Evolutionary conservation across 2,888 invertebrate species (phyloP).

Genomic region (Bellardia bayeri): DNA sequence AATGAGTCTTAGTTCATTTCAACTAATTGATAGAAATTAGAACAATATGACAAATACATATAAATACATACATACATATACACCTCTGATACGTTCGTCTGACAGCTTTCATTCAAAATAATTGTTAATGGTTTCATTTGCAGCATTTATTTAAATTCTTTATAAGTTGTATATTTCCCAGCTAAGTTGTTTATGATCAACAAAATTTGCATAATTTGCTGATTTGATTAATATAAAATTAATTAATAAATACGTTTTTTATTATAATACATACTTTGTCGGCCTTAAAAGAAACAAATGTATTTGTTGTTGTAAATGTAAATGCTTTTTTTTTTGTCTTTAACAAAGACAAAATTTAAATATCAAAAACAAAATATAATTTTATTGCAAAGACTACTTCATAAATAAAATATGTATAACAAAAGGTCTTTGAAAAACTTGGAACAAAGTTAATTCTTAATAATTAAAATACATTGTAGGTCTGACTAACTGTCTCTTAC

Average conservation of each 20-base stretch:
- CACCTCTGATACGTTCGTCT: neutral
- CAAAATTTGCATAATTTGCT: slow-evolving; percentile 66
- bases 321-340: neutral
- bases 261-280: neutral
- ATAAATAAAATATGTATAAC: slow-evolving; percentile 11
- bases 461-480: neutral
- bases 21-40: no score
- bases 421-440: neutral
- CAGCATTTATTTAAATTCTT: neutral
- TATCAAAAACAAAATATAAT: slow-evolving; percentile 14
- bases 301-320: neutral
- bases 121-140: slow-evolving; percentile 3
- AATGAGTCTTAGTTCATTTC: no score
- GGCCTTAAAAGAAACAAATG: slow-evolving; percentile 3
- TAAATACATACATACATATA: no score
- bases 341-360: slow-evolving; percentile 33
- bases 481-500: neutral
- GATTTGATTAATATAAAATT: slow-evolving; percentile 62
- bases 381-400: slow-evolving; percentile 48
- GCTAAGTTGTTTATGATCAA: slow-evolving; percentile 33
- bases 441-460: slow-evolving; percentile 6
- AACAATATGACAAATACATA: no score
- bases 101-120: slow-evolving; percentile 12
- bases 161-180: slow-evolving; percentile 13
- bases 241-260: slow-evolving; percentile 49